Evolutionary conservation across 2,797 vertebrate genomes (phyloP).

Genomic region (Falco berigora): DNA sequence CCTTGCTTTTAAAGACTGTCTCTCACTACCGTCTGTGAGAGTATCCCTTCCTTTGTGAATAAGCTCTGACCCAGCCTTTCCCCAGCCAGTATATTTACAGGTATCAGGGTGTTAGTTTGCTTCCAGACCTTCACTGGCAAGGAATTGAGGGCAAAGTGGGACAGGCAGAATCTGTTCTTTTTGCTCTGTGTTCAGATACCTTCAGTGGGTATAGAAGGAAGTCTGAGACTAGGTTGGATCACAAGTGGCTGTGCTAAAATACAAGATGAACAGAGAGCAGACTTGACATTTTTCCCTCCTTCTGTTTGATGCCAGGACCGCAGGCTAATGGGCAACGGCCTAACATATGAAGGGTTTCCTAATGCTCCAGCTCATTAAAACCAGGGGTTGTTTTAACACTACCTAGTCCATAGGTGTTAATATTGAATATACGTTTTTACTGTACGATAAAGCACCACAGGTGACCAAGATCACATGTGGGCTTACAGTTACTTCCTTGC

Average conservation of each 20-base stretch:
- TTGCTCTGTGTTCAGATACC: background rate
- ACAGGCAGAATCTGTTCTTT: background rate
- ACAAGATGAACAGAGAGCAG: background rate
- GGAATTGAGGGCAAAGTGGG: background rate
- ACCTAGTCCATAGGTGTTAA: background rate
- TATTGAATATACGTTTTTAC: background rate
- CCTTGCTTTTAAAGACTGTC: background rate
- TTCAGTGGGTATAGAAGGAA: background rate
- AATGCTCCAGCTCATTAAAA: background rate
- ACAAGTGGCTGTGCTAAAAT: background rate
- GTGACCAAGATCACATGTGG: fast-evolving
- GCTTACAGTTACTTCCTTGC: background rate
- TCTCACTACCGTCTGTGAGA: background rate
- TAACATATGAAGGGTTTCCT: background rate
- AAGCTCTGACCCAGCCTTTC: background rate
- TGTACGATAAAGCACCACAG: background rate
- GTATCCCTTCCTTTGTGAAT: background rate
- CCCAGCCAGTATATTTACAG: background rate
- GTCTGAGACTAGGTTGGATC: background rate
- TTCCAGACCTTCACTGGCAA: background rate
- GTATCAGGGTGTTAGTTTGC: background rate
- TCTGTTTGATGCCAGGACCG: background rate
- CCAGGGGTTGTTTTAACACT: background rate
- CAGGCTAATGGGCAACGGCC: background rate
- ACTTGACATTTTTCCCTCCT: background rate